A percentile compares a stretch with the other conserved stretches of the same genome.
phyloP scores from a whole-genome alignment of 2,888 invertebrate species.

The Hirtodrosophila confusa region DNA sequence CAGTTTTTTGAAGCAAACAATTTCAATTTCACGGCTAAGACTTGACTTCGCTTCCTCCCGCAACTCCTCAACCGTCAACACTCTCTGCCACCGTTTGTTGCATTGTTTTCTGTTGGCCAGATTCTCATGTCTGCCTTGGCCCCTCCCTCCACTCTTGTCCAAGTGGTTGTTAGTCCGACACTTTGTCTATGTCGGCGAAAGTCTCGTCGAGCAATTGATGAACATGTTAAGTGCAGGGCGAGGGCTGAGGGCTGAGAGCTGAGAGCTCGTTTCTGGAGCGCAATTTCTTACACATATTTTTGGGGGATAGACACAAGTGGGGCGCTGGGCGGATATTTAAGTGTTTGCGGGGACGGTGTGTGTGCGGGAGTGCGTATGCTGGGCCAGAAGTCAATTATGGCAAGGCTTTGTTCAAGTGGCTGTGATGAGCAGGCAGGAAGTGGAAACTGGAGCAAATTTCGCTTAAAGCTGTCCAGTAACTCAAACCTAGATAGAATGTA shows the following conservation, averaged over 20 bases:
- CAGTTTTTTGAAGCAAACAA: slow-evolving; percentile 51
- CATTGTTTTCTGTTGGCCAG: slow-evolving; percentile 48
- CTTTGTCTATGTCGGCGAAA: slow-evolving; percentile 69
- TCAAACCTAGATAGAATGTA: slow-evolving; percentile 12
- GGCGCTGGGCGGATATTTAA: slow-evolving; percentile 1
- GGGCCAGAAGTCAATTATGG: slow-evolving; percentile 71
- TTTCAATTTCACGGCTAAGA: slow-evolving; percentile 58
- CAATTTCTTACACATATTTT: slow-evolving; percentile 33
- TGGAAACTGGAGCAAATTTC: slow-evolving; percentile 59
- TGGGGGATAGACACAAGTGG: background rate
- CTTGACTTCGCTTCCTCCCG: slow-evolving; percentile 38
- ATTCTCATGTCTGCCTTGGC: slow-evolving; percentile 43
- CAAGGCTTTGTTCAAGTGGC: slow-evolving; percentile 68
- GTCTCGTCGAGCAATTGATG: slow-evolving; percentile 71
- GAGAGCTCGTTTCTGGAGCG: slow-evolving; percentile 56
- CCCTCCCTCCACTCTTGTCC: slow-evolving; percentile 1
- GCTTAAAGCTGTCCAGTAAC: slow-evolving; percentile 47
- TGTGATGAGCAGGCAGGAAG: slow-evolving; percentile 51
- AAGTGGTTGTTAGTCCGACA: slow-evolving; percentile 53
- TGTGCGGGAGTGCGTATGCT: slow-evolving; percentile 22
- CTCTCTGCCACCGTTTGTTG: slow-evolving; percentile 25
- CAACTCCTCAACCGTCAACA: background rate
- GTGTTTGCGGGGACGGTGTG: slow-evolving; percentile 26
- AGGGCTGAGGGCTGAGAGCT: slow-evolving; percentile 36
- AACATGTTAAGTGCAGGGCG: slow-evolving; percentile 76